These are phyloP conservation scores for Melospiza georgiana DNA, from an alignment of 2,113 vertebrate species.

Conservation along the genomic window DNA sequence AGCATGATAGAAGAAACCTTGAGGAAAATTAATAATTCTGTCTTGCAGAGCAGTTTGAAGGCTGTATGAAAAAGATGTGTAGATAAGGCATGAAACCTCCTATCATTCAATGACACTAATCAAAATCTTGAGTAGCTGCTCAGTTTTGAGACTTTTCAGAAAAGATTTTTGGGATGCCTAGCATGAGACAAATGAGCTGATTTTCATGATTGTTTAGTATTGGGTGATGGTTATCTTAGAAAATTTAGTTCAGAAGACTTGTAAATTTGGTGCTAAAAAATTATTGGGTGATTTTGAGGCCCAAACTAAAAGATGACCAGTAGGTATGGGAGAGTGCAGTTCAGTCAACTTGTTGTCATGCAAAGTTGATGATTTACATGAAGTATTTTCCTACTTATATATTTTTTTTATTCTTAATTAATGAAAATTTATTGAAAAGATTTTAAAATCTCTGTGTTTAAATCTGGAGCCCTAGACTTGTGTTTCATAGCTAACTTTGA, in stretches of 20 bases:
- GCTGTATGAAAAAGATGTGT: background rate
- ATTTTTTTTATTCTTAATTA: background rate
- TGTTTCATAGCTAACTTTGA: background rate
- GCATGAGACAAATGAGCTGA: background rate
- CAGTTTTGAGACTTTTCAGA: background rate
- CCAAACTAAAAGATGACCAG: background rate
- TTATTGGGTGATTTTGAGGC: background rate
- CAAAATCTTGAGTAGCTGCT: background rate
- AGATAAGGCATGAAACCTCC: background rate
- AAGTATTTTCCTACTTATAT: background rate
- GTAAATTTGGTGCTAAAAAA: background rate
- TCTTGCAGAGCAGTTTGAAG: conserved; percentile 22
- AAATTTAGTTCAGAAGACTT: background rate
- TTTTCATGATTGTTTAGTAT: background rate
- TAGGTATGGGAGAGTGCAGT: background rate
- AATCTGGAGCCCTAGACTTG: background rate
- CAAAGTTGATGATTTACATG: background rate
- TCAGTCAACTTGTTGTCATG: background rate
- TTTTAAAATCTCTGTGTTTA: background rate
- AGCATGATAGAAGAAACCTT: background rate
- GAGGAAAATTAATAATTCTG: conserved; percentile 40
- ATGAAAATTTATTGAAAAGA: background rate
- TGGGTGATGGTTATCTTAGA: background rate
- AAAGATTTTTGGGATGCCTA: background rate
- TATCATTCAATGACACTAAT: conserved; percentile 4